Conservation (phyloP, 2,888 invertebrate genomes). For the Pardosa pseudoannulata region DNA sequence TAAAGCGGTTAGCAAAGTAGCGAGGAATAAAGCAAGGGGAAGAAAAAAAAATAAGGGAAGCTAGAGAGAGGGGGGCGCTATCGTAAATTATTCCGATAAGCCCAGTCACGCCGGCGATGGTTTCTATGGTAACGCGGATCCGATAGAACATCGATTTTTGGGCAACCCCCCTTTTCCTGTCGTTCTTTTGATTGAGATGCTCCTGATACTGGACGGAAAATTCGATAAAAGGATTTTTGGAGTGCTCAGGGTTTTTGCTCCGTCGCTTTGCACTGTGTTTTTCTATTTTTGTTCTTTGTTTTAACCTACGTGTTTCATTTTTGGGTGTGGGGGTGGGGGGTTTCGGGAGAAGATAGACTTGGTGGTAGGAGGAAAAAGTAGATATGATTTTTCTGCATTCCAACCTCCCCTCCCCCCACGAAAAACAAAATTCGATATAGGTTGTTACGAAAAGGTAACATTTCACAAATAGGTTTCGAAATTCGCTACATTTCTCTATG, state of each 20-base stretch:
- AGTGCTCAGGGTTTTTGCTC: constrained; percentile 4
- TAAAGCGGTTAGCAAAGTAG: constrained; percentile 47
- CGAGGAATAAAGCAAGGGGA: constrained; percentile 19
- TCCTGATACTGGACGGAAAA: constrained; percentile 62
- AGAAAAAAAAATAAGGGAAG: background rate
- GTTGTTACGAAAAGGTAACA: no score
- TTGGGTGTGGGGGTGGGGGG: no score
- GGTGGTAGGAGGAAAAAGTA: no score
- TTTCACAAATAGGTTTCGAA: no score
- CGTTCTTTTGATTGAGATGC: constrained; percentile 53
- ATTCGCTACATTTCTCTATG: no score
- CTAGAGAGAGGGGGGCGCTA: constrained; percentile 24
- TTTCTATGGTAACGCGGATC: constrained; percentile 55
- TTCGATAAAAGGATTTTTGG: constrained; percentile 57
- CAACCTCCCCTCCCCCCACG: no score
- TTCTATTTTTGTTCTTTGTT: no score
- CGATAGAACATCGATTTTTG: constrained; percentile 69
- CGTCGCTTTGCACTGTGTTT: background rate
- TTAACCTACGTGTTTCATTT: no score
- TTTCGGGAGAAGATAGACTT: no score
- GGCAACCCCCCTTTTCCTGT: constrained; percentile 16
- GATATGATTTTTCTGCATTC: no score
- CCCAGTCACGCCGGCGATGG: constrained; percentile 62
- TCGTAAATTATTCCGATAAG: constrained; percentile 71
- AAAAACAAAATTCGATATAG: no score